Conservation (phyloP, 2,797 vertebrate genomes). For the Poecilia picta region DNA sequence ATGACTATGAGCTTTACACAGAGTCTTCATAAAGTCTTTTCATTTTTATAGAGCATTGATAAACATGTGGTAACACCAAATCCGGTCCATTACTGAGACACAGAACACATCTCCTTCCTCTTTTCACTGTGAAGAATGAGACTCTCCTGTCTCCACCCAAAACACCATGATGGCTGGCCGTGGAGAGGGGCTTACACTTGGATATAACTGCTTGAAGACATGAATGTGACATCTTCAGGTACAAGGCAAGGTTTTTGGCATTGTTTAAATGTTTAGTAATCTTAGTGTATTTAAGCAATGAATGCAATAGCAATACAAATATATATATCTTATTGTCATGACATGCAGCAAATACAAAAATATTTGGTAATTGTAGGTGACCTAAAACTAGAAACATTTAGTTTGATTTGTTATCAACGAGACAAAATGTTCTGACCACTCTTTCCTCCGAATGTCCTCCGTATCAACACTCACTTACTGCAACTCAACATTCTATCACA, state of each 20-base stretch:
- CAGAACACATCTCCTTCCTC: neutral
- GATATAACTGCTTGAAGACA: neutral
- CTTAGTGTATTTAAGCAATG: neutral
- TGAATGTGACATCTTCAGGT: neutral
- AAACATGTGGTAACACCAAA: neutral
- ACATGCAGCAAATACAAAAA: neutral
- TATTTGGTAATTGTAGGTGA: neutral
- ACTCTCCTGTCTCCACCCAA: neutral
- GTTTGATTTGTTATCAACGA: neutral
- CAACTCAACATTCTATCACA: slow-evolving; percentile 18
- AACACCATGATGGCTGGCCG: neutral
- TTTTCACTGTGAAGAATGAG: neutral
- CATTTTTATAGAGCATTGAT: neutral
- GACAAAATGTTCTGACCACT: neutral
- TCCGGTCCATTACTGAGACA: neutral
- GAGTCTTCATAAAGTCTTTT: neutral
- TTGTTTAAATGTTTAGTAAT: neutral
- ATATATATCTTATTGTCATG: neutral
- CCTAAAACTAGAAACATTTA: neutral
- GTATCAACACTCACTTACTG: neutral
- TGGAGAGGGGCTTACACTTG: neutral
- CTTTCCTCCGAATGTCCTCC: slow-evolving; percentile 6
- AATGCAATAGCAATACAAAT: neutral
- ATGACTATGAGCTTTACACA: neutral
- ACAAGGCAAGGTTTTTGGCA: neutral